Base-by-base conservation (phyloP, 2,113 vertebrate species). In the Thunnus thynnus region DNA sequence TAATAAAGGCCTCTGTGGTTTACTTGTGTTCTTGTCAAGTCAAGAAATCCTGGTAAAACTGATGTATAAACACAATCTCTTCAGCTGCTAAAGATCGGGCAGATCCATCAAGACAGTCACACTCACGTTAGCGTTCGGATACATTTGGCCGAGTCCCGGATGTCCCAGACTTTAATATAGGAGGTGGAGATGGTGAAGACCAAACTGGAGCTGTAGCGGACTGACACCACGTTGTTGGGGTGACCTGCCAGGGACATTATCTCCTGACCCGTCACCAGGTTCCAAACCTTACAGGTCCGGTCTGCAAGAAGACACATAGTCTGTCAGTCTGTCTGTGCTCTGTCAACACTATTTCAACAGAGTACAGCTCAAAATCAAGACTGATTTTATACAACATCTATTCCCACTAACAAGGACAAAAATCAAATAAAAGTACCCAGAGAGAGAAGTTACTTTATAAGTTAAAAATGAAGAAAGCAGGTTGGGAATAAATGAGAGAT, bases 121-220 rank as follows among this genome's bases (percentile, higher is more conserved):
- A 96, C 98, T 98, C 92, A 99, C 98, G 97, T 97, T 41, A 99
- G 86, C 0, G 97, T 98, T 18, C 97, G 96, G 89, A 99, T 96
- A 86, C 98, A 99, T 86, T 98, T 99, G 22, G 98, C 97, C 0
- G 97, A 98, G 85, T 99, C 98, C 60, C 98, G 95, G 91, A 99
- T 99, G 86, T 99, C 98, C 98, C 98, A 99, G 86, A 99, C 97
- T 90, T 99, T 99, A 94, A 99, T 96, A 85, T 97, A 97, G 91
- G 96, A 99, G 71, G 97, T 99, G 82, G 98, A 99, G 78, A 98
- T 95, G 3, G 97, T 98, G 94, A 99, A 99, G 76, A 99, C 98
- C 90, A 99, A 78, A 82, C 98, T 98, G 76, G 97, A 97, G 93
- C 98, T 98, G 83, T 99, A 99, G 86, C 97, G 98, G 62, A 99